Percentiles rank a stretch among this genome's conserved stretches.
Conservation (phyloP, 1,140 invertebrate genomes). For the Venturia canescens region DNA sequence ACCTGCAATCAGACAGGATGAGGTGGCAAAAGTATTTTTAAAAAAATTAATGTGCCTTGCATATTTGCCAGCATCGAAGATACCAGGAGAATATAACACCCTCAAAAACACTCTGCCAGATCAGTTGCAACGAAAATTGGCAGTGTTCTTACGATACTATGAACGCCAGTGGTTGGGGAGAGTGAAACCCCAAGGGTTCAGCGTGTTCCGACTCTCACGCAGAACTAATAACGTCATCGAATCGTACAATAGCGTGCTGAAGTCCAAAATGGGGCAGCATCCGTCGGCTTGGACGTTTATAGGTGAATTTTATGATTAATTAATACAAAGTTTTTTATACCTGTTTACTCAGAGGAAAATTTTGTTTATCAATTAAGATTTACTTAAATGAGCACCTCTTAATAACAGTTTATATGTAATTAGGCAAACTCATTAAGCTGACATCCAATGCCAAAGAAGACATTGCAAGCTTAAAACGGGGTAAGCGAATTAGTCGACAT, state of each 20-base stretch:
- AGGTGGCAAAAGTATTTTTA: not conserved
- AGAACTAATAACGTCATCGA: constrained; percentile 33
- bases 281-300: constrained; percentile 30
- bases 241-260: constrained; percentile 28
- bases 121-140: not conserved
- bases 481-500: no score
- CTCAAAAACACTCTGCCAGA: constrained; percentile 8
- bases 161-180: constrained; percentile 21
- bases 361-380: not conserved
- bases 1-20: not conserved
- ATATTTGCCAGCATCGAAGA: constrained; percentile 4
- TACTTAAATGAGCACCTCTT: no score
- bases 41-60: constrained; percentile 31
- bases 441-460: no score
- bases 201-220: constrained; percentile 6
- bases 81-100: not conserved
- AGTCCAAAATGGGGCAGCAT: constrained; percentile 18
- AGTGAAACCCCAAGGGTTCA: constrained; percentile 21
- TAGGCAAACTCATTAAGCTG: no score
- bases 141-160: not conserved
- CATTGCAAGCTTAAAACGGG: no score
- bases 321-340: not conserved
- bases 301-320: not conserved
- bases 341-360: not conserved
- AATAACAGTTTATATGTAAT: no score